Percentiles rank a stretch among this genome's conserved stretches.
Conservation (phyloP, 2,797 vertebrate species). For the Podarcis siculus region DNA sequence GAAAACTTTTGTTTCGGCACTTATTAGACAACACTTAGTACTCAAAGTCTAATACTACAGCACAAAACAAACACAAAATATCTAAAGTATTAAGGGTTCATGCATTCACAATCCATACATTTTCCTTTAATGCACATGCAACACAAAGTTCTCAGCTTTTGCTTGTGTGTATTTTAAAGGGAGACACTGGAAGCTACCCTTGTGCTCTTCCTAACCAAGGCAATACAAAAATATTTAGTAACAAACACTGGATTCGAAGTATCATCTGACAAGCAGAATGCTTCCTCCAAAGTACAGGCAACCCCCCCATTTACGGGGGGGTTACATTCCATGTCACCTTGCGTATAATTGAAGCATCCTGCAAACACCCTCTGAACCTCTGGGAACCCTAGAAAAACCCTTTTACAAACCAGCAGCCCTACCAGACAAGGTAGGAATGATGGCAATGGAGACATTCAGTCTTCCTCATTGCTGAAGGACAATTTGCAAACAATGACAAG, state of each 20-base stretch:
- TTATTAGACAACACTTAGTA: not conserved
- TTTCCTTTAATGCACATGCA: not conserved
- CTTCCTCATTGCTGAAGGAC: no score
- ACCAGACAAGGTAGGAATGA: no score
- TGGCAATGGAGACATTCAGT: no score
- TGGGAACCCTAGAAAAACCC: no score
- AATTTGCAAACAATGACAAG: no score
- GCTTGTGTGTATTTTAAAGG: not conserved
- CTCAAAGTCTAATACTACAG: not conserved
- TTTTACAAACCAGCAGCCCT: no score
- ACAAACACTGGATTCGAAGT: not conserved
- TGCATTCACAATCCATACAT: not conserved
- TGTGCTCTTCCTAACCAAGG: not conserved
- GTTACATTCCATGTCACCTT: no score
- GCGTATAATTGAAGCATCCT: no score
- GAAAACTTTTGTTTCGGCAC: not conserved
- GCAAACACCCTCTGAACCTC: no score
- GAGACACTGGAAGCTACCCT: not conserved
- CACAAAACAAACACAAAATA: not conserved
- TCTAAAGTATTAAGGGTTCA: not conserved
- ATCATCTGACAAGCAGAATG: not conserved
- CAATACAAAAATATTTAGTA: not conserved
- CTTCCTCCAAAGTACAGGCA: not conserved
- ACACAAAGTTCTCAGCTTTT: not conserved
- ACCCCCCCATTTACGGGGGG: no score